A percentile compares a stretch with the other conserved stretches of the same genome.
Conservation (phyloP, 1,140 invertebrate genomes). For the Trachelipus rathkii region DNA sequence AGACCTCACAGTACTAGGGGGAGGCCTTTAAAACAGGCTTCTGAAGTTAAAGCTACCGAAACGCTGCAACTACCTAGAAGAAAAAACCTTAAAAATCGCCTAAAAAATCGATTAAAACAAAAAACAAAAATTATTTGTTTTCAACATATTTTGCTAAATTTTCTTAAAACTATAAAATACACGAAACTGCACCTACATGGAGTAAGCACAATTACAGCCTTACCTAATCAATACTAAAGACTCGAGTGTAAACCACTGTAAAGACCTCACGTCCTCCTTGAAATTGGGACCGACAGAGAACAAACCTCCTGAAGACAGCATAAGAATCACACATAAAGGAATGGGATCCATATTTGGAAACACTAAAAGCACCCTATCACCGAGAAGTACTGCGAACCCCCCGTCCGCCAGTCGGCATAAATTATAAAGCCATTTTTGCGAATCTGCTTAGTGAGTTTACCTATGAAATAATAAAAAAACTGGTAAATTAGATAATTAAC, state of each 20-base stretch:
- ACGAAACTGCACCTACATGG: no score
- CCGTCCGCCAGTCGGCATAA: slow-evolving; percentile 89
- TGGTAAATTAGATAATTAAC: no score
- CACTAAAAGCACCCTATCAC: slow-evolving; percentile 91
- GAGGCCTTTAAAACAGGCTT: slow-evolving; percentile 92
- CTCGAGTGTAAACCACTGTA: no score
- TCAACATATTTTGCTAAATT: background rate
- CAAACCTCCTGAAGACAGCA: slow-evolving; percentile 91
- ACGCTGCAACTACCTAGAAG: slow-evolving; percentile 92
- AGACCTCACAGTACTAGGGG: slow-evolving; percentile 88
- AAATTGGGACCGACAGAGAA: slow-evolving; percentile 93
- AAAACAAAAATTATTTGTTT: background rate
- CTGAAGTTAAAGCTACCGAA: slow-evolving; percentile 91
- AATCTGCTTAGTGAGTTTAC: slow-evolving; percentile 90
- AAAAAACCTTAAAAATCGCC: slow-evolving; percentile 71
- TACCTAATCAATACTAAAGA: no score
- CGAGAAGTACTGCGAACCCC: slow-evolving; percentile 76
- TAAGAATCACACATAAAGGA: slow-evolving; percentile 96
- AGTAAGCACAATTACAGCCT: slow-evolving; percentile 24
- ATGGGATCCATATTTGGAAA: slow-evolving; percentile 99
- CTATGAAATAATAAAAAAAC: slow-evolving; percentile 58
- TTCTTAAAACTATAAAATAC: no score
- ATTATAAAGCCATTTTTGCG: slow-evolving; percentile 94
- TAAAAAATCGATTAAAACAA: background rate
- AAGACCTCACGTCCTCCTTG: slow-evolving; percentile 62